These are phyloP conservation scores for Acanthopleura granulata DNA, from an alignment of 2,888 invertebrate species.

Conservation along the genomic window DNA sequence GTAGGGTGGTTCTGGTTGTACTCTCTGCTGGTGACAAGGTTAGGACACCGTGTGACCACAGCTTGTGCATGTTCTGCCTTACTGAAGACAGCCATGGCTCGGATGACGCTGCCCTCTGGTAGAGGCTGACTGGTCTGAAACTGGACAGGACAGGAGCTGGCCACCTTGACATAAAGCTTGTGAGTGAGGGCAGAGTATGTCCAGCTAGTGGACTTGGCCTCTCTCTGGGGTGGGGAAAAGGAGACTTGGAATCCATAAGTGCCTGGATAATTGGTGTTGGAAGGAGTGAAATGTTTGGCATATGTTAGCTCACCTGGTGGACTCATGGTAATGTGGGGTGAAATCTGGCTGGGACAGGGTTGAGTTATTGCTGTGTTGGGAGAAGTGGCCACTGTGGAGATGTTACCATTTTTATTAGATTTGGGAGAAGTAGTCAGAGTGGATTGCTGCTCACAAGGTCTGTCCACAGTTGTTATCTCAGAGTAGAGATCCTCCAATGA, in stretches of 20 bases:
- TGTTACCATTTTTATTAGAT: neutral
- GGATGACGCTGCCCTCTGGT: constrained; percentile 70
- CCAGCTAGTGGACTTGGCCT: constrained; percentile 8
- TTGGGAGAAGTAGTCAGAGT: neutral
- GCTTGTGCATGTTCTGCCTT: constrained; percentile 76
- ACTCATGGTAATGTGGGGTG: no score
- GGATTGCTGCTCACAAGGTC: neutral
- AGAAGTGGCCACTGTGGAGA: neutral
- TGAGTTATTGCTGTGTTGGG: neutral
- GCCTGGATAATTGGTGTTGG: neutral
- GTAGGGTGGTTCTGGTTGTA: neutral
- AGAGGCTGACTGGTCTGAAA: constrained; percentile 19
- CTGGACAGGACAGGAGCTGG: constrained; percentile 14
- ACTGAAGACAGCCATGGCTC: constrained; percentile 77
- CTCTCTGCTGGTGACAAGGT: constrained; percentile 71
- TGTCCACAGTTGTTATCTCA: no score
- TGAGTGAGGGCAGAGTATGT: neutral
- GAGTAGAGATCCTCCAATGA: neutral
- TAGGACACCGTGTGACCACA: constrained; percentile 77
- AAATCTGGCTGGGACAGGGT: neutral
- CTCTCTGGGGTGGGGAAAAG: constrained; percentile 1
- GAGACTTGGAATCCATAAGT: neutral
- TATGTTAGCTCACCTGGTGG: no score
- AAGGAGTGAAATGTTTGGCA: neutral
- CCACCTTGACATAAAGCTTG: constrained; percentile 2